Base-by-base conservation (phyloP, 2,797 vertebrate species). In the Coregonus sp. region DNA sequence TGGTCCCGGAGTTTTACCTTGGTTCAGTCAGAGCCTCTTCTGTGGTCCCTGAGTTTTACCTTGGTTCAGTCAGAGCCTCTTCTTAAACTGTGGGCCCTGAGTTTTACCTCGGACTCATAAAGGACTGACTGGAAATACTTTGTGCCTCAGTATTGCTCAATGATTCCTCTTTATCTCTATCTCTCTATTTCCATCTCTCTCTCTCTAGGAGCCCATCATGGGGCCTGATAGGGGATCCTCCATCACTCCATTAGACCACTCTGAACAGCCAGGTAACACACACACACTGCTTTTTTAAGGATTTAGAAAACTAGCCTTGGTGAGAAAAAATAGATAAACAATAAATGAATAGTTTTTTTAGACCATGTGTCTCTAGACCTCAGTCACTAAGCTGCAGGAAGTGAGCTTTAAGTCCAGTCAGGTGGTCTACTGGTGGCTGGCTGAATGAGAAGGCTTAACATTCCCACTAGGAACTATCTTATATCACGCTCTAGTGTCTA, bases 201-300 rank as follows among this genome's bases (percentile, higher is more conserved):
- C 40, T 47, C 9, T 47, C 40, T 59, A 95, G 94, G 94, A 95
- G 47, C 89, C 92, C 68, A 79, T 92, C 50, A 81, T 94, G 78
- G 80, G 82, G 31, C 82, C 90, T n/a, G 84, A 90, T 68, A 81
- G 82, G 67, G 75, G 82, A 25, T 67, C 90, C 0, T 86, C 84
- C 59, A 63, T 25, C n/a, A 63, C 25, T 77, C 89, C 89, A 4
- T 72, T 89, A 79, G 94, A 94, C 73, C 89, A 82, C 73, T 37
- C 78, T 68, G 94, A 94, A 69, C 91, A 89, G 37, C 87, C 88
- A 93, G 93, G 93, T 94, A 90, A 33, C n/a, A 68, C n/a, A 4
- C 65, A 52, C 76, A 25, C 63, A 47, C 73, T 47, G 20, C 4
- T n/a, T 52, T n/a, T 29, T 7, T 11, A 11, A 12, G 2, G 9